Conservation (phyloP, 30 jellyfish, hydroid and myxozoan genomes). For the Rhopilema esculentum region DNA sequence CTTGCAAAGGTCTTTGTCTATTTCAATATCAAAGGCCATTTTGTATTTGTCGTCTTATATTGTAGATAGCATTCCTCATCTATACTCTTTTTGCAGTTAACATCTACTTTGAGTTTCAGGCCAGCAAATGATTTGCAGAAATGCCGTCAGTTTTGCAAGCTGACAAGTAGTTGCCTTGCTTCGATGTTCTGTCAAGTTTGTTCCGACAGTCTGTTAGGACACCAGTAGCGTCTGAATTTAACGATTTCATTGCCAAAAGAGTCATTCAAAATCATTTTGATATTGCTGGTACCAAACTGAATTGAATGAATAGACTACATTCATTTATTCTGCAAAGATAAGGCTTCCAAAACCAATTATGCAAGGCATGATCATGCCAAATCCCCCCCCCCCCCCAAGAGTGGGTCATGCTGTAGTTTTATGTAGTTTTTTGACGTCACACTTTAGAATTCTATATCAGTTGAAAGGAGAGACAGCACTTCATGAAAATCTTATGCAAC, state of each 20-base stretch:
- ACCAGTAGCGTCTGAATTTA: background rate
- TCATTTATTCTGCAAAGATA: background rate
- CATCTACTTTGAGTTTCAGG: no score
- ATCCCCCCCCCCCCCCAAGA: no score
- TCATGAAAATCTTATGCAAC: no score
- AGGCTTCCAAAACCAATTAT: background rate
- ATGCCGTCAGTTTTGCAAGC: no score
- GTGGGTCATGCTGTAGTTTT: no score
- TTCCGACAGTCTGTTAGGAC: background rate
- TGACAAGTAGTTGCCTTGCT: no score
- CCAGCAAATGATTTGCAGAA: no score
- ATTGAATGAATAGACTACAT: background rate
- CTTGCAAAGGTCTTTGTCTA: constrained; percentile 25
- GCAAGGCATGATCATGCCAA: background rate
- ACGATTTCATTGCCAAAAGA: background rate
- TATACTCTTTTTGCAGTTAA: no score
- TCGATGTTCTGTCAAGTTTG: background rate
- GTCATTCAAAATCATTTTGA: background rate
- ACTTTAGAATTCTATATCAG: no score
- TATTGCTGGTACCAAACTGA: background rate
- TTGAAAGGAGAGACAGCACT: no score
- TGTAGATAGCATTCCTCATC: background rate
- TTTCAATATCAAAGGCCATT: constrained; percentile 6
- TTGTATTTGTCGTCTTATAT: background rate
- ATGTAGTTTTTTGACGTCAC: no score